These are phyloP conservation scores for Nannobrachium achirus DNA, from an alignment of 2,113 vertebrate species.

Conservation along the genomic window DNA sequence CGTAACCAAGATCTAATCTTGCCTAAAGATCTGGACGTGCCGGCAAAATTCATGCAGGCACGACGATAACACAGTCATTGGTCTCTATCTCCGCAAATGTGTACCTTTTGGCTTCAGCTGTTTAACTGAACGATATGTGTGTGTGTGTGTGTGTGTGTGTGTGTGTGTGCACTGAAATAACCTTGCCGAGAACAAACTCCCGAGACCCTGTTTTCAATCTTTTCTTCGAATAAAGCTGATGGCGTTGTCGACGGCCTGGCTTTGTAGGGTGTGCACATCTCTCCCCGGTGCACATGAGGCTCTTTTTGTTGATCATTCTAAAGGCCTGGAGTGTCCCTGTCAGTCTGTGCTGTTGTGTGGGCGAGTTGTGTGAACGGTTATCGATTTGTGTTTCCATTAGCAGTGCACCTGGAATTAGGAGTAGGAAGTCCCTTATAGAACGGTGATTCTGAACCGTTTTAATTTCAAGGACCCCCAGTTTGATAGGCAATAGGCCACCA, in stretches of 20 bases:
- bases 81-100: constrained; percentile 10
- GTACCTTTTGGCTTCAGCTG: constrained; percentile 15
- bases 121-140: constrained; percentile 12
- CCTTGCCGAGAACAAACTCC: constrained; percentile 10
- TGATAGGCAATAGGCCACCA: too few species aligned
- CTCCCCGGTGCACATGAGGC: not conserved
- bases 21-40: not conserved
- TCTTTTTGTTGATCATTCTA: too few species aligned
- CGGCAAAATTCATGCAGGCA: not conserved
- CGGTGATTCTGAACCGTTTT: too few species aligned
- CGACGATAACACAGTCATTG: constrained; percentile 13
- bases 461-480: too few species aligned
- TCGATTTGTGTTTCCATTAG: too few species aligned
- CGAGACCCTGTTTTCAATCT: constrained; percentile 6
- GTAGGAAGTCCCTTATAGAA: too few species aligned
- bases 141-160: too few species aligned
- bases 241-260: not conserved
- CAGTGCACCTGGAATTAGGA: too few species aligned
- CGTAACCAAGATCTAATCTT: constrained; percentile 13
- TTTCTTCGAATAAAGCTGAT: constrained; percentile 11
- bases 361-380: too few species aligned
- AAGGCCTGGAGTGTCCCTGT: too few species aligned
- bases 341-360: too few species aligned
- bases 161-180: not conserved
- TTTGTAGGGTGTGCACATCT: constrained; percentile 3